Evolutionary conservation across 2,113 vertebrate genomes (phyloP).

Genomic region (Vombatus ursinus): DNA sequence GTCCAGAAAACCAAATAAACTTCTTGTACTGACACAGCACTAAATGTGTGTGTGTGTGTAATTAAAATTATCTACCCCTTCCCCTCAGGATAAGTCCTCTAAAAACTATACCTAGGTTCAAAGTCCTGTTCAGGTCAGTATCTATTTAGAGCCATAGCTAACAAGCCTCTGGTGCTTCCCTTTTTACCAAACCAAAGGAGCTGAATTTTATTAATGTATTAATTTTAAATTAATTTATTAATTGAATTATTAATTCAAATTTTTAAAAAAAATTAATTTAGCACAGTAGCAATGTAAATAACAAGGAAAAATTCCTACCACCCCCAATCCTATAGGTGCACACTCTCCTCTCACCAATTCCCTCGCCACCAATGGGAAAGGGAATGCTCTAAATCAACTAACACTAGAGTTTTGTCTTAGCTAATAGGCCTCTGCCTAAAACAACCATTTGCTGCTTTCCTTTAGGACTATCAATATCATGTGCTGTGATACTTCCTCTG

Average conservation of each 20-base stretch:
- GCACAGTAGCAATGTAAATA: background rate
- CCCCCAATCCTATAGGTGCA: background rate
- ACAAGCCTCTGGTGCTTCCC: background rate
- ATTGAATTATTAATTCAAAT: background rate
- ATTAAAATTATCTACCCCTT: background rate
- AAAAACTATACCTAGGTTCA: background rate
- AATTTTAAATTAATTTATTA: background rate
- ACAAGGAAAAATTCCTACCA: background rate
- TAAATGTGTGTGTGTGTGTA: too few relatives aligned
- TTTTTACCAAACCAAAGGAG: background rate
- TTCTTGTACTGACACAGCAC: background rate
- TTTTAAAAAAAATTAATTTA: background rate
- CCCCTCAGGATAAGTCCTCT: background rate
- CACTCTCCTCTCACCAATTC: background rate
- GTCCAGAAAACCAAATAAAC: background rate
- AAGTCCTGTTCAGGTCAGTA: background rate
- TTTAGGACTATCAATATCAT: background rate
- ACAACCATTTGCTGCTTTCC: background rate
- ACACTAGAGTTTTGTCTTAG: background rate
- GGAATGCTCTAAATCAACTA: background rate
- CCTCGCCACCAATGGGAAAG: background rate
- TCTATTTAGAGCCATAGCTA: background rate
- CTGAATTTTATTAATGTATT: background rate
- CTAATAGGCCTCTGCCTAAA: background rate
- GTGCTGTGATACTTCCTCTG: background rate